phyloP scores from a whole-genome alignment of 2,113 vertebrate genomes.

The Clarias macrocephalus region DNA sequence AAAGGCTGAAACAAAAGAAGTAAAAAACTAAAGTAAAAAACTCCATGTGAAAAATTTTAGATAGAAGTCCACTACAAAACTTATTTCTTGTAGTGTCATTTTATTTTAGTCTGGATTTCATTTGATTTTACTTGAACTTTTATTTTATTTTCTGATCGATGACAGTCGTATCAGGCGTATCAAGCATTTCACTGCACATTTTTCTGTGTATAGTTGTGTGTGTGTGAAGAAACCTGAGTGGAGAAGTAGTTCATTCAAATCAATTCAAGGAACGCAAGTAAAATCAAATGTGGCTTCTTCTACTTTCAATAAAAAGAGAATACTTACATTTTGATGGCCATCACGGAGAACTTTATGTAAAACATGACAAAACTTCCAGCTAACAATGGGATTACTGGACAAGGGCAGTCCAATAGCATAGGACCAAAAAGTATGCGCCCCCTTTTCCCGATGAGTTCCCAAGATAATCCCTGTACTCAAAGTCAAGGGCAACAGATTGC shows the following conservation, averaged over 20 bases:
- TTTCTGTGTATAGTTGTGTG: too few relatives aligned
- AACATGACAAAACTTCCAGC: slow-evolving; percentile 98
- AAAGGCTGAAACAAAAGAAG: too few relatives aligned
- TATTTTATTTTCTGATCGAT: too few relatives aligned
- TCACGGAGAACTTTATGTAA: slow-evolving; percentile 94
- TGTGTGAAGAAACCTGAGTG: neutral
- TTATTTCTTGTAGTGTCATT: too few relatives aligned
- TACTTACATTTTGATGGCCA: slow-evolving; percentile 90
- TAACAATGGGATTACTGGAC: slow-evolving; percentile 88
- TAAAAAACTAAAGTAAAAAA: neutral
- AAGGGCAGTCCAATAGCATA: slow-evolving; percentile 91
- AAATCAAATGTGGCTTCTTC: neutral
- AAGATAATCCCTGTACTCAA: slow-evolving; percentile 92
- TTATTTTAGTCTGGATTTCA: too few relatives aligned
- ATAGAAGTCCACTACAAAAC: neutral
- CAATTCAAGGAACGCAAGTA: neutral
- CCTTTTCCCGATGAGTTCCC: slow-evolving; percentile 95
- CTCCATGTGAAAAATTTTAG: neutral
- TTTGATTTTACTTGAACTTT: too few relatives aligned
- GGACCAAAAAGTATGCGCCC: slow-evolving; percentile 96
- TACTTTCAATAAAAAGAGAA: neutral
- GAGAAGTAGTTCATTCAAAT: neutral
- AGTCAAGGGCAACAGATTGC: slow-evolving; percentile 49
- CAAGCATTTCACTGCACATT: too few relatives aligned
- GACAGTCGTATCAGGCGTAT: too few relatives aligned